Percentiles rank a stretch among this genome's conserved stretches.
Evolutionary conservation across 2,113 vertebrate species (phyloP).

Genomic region (Elgaria multicarinata): DNA sequence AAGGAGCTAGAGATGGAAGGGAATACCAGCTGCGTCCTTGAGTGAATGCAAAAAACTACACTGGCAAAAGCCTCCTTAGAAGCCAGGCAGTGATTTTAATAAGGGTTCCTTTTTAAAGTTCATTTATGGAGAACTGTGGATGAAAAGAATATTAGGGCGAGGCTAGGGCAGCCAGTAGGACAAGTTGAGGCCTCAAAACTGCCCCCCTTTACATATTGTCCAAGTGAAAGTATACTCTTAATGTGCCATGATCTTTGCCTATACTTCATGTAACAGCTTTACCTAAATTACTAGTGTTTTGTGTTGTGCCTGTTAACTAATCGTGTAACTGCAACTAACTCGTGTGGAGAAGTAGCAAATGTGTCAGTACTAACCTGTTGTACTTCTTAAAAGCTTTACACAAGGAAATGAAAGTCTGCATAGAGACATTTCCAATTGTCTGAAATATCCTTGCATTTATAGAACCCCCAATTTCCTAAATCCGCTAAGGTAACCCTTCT

Average conservation of each 20-base stretch:
- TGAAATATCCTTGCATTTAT: not conserved
- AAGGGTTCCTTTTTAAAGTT: not conserved
- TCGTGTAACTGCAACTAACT: conserved; percentile 57
- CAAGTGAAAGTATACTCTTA: not conserved
- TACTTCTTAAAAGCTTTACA: not conserved
- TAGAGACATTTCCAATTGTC: not conserved
- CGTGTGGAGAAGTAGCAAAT: conserved; percentile 5
- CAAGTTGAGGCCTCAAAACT: not conserved
- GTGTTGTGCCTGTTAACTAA: conserved; percentile 56
- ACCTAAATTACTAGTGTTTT: not conserved
- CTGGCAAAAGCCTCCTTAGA: not conserved
- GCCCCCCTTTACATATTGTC: not conserved
- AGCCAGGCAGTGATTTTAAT: not conserved
- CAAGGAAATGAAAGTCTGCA: not conserved
- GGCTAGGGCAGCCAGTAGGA: not conserved
- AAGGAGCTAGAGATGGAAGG: not conserved
- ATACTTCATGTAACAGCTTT: not conserved
- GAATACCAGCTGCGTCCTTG: not conserved
- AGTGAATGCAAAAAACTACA: not conserved
- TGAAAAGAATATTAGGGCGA: not conserved
- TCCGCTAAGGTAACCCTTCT: not conserved
- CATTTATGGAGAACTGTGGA: not conserved
- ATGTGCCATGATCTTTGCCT: not conserved
- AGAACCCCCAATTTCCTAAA: not conserved
- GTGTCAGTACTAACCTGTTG: conserved; percentile 27